These are phyloP conservation scores for Rattus norvegicus DNA, from an alignment of 2,113 vertebrate genomes.

Conservation along the genomic window GRCr8 NC_086021.1:62582501-62583000, in stretches of 20 bases:
- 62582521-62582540: conserved; percentile 1
- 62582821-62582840: conserved; percentile 55
- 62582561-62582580: conserved; percentile 9
- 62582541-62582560: conserved; percentile 64
- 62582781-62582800: conserved; percentile 64
- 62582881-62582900: conserved; percentile 74
- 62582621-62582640: conserved; percentile 37
- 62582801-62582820: conserved; percentile 72
- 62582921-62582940: conserved; percentile 92
- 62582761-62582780: conserved; percentile 71
- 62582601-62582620: conserved; percentile 26
- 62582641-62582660: conserved; percentile 38
- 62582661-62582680: conserved; percentile 58
- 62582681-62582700: conserved; percentile 64
- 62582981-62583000: conserved; percentile 95
- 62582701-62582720: conserved; percentile 72
- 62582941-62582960: conserved; percentile 92
- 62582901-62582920: conserved; percentile 85
- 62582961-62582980: conserved; percentile 92
- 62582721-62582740: conserved; percentile 69
- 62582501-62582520: conserved; percentile 53
- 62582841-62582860: conserved; percentile 73
- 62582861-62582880: conserved; percentile 72
- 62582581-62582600: conserved; percentile 19
- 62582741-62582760: conserved; percentile 71